Evolutionary conservation across 2,888 invertebrate genomes (phyloP), one percentile per base, ranked within the genome.

Genomic region (Cantharis rufa): DNA sequence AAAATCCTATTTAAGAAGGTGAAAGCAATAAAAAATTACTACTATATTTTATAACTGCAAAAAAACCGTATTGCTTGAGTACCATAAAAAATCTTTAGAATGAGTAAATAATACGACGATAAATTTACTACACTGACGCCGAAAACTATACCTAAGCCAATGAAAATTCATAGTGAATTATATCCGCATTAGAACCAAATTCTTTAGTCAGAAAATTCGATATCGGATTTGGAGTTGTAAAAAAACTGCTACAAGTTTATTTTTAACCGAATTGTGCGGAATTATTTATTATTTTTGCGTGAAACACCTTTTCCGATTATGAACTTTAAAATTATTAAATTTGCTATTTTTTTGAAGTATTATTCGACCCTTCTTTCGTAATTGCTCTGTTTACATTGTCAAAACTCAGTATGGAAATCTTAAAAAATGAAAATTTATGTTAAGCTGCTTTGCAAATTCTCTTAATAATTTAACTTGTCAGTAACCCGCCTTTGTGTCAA

Each of bases 171-270:
- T 73, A 18, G 62, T 62, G 48, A 73, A 61, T 73, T 73, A 69
- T 73, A 62, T 61, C 48, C 16, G 27, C 62, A 73, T 69, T 62
- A 62, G 21, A 48, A 18, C 7, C n/a, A 16, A 73, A 72, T 69
- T 62, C 28, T 64, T 69, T 9, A 27, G 16, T 11, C 24, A 27
- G 73, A 69, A 69, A 69, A 24, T 73, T 69, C 69, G 69, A 69
- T 72, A 73, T 74, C 64, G 74, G 70, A 66, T 70, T 70, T 28
- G 48, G 66, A 70, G 63, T 74, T 10, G 74, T 70, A 74, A 74
- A 70, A n/a, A 61, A 48, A n/a, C 48, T n/a, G 48, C 48, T 48
- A n/a, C 48, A n/a, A 48, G 48, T 48, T 48, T 48, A 48, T 48
- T 48, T 48, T 48, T n/a, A 48, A 48, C n/a, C n/a, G 48, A 48